Evolutionary conservation across 2,888 invertebrate species (phyloP), one percentile per base, ranked within the genome.

Genomic region (Aplocera efformata): DNA sequence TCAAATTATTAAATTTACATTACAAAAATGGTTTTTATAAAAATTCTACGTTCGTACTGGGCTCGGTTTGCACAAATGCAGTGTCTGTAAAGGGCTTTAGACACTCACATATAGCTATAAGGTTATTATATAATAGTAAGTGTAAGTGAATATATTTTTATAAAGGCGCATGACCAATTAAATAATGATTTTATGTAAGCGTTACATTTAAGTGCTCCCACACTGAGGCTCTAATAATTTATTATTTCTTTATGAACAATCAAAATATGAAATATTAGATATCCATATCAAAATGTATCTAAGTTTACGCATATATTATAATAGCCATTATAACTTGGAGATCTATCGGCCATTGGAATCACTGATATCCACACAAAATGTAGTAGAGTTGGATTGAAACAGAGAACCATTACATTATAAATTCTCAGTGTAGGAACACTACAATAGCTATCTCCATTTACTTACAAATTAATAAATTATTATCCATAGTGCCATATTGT

Each of bases 121-220:
- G 30, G 26, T 65, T 73, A 64, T 68, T 74, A 57, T n/a, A n/a
- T n/a, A n/a, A 63, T 59, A 60, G 36, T 54, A 67, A 75, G 58
- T 45, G 21, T 79, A 79, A 79, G 75, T 60, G 67, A 72, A 68
- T 65, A 79, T 83, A 83, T 84, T 84, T 84, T 83, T 83, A 63
- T 83, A 83, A 69, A 62, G 54, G 65, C 47, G 58, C 60, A 64
- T 66, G 83, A 83, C 83, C 83, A 83, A 83, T 62, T 66, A 51
- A 37, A 39, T 66, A 65, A 66, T 61, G 61, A 66, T 72, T 73
- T 59, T 64, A 61, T 59, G 46, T 58, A 61, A 55, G 53, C 53
- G 53, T 53, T 50, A 42, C 50, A 54, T 57, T 57, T 34, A 50
- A 17, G 13, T 17, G 13, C 13, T 17, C 13, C 13, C 13, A 17